Percentiles rank a stretch among this genome's conserved stretches.
Evolutionary conservation across 1,140 invertebrate species (phyloP).

Genomic region (Drosophila lacteicornis): DNA sequence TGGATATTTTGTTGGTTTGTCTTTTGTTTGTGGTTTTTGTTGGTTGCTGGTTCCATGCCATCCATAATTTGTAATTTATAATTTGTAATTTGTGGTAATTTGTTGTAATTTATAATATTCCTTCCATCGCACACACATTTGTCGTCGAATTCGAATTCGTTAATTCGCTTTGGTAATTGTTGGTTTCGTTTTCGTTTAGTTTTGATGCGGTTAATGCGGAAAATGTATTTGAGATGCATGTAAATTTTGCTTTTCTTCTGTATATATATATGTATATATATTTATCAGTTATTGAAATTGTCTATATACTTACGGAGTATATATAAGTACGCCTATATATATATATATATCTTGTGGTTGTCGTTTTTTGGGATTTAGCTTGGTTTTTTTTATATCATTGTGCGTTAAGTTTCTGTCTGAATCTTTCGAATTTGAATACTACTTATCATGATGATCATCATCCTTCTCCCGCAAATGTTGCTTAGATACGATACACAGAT

Average conservation of each 20-base stretch:
- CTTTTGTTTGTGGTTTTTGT: slow-evolving; percentile 4
- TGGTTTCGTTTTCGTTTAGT: slow-evolving; percentile 33
- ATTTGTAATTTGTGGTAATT: slow-evolving; percentile 5
- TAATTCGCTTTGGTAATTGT: slow-evolving; percentile 57
- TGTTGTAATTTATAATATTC: slow-evolving; percentile 39
- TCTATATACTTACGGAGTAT: slow-evolving; percentile 64
- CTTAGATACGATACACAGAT: slow-evolving; percentile 39
- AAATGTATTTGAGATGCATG: slow-evolving; percentile 77
- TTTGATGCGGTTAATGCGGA: slow-evolving; percentile 65
- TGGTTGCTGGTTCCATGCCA: slow-evolving; percentile 8
- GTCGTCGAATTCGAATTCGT: slow-evolving; percentile 7
- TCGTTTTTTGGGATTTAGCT: slow-evolving; percentile 23
- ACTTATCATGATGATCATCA: slow-evolving; percentile 4
- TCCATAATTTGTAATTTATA: slow-evolving; percentile 38
- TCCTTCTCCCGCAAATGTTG: slow-evolving; percentile 9
- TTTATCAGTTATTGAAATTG: slow-evolving; percentile 70
- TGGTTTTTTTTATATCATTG: slow-evolving; percentile 31
- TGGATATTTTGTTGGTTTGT: slow-evolving; percentile 35
- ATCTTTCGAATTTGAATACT: slow-evolving; percentile 16
- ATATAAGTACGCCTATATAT: slow-evolving; percentile 35
- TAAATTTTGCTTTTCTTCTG: slow-evolving; percentile 61
- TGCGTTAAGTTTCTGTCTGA: slow-evolving; percentile 51
- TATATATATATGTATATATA: slow-evolving; percentile 56
- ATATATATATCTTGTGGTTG: slow-evolving; percentile 36
- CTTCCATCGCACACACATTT: slow-evolving; percentile 39